Evolutionary conservation across 2,113 vertebrate species (phyloP).

Genomic region (Saiga tatarica): DNA sequence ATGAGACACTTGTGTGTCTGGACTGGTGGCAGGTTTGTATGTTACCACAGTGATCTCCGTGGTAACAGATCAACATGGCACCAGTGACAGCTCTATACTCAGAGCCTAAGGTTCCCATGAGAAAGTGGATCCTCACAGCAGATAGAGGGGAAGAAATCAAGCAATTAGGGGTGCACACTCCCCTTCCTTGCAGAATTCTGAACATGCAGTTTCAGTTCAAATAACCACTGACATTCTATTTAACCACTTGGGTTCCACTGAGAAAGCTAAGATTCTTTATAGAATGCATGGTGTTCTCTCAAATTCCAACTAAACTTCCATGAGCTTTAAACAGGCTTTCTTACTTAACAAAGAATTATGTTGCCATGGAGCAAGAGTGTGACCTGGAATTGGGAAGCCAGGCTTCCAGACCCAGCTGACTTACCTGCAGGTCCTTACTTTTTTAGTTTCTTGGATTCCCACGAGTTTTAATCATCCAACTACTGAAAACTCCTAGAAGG

Average conservation of each 20-base stretch:
- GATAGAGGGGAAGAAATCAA: constrained; percentile 58
- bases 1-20: constrained; percentile 39
- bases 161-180: constrained; percentile 30
- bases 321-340: neutral
- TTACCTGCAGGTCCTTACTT: neutral
- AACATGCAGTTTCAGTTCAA: neutral
- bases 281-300: neutral
- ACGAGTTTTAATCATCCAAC: neutral
- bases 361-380: neutral
- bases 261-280: constrained; percentile 3
- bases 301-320: neutral
- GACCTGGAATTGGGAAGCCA: neutral
- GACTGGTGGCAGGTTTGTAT: constrained; percentile 42
- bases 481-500: neutral
- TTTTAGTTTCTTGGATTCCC: neutral
- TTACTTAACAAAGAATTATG: neutral
- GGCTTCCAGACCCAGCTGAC: neutral
- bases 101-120: constrained; percentile 73
- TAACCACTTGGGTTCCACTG: neutral
- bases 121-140: constrained; percentile 72
- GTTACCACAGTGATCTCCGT: constrained; percentile 67
- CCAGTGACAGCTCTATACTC: constrained; percentile 23
- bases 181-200: constrained; percentile 47
- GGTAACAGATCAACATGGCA: constrained; percentile 71
- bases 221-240: neutral